Evolutionary conservation across 30 jellyfish, hydroid and myxozoan species (phyloP), one percentile per base, ranked within the genome.

Genomic region (Rhopilema esculentum): DNA sequence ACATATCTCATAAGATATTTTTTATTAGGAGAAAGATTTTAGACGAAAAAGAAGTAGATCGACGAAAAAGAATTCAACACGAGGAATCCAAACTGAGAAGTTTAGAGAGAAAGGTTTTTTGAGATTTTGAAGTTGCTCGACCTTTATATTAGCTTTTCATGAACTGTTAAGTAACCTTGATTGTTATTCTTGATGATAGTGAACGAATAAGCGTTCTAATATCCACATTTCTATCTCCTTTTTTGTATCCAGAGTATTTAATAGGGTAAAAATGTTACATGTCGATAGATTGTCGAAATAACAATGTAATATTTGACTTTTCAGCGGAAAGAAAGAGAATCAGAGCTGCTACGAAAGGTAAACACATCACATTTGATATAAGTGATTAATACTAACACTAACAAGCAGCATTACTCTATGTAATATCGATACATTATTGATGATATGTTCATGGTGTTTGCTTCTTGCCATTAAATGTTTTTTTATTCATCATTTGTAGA

Each of bases 21-120:
- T 77, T 31, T 15, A 49, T 30, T 23, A 85, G 98, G 98, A 81
- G 97, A 71, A 70, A 88, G 24, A 75, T 77, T 21, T 79, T 92
- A n/a, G 88, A 77, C 0, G 92, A 90, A 23, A 87, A 68, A 1
- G 88, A 77, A 63, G 52, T 80, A 16, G 98, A 92, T 52, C 92
- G 97, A 8, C 89, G 87, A 49, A 72, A 90, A 25, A 75, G 70
- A 31, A 92, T 92, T 27, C 64, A 70, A 27, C 91, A 75, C 23
- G 97, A 87, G 67, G 98, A 92, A 71, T 1, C 71, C 8, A 92
- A 92, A 70, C 77, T 77, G 23, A 94, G 82, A 77, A 84, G 49
- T 27, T 72, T 80, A 20, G 88, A 81, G 28, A 66, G 72, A 33
- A 92, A 77, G 86, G 89, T 79, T 40, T 26, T 67, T 8, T 66